phyloP scores from a whole-genome alignment of 2,113 vertebrate species.

The Ploceus nigricollis region DNA sequence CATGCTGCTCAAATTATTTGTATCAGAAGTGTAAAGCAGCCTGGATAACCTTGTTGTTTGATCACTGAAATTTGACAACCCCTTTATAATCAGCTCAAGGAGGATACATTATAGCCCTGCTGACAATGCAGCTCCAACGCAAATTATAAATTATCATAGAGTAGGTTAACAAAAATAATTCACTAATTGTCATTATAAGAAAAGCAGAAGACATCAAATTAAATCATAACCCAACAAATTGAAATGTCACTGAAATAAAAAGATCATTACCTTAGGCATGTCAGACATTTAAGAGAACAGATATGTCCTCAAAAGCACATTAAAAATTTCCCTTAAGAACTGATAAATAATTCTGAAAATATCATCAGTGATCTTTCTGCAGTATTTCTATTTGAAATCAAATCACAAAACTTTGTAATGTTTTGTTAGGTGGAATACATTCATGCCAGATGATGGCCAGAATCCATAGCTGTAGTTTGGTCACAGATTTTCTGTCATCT shows the following conservation, averaged over 20 bases:
- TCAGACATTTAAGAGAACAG: background rate
- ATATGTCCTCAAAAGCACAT: background rate
- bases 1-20: background rate
- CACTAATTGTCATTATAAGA: background rate
- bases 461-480: background rate
- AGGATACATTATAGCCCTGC: background rate
- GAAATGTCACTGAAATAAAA: background rate
- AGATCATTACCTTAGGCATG: background rate
- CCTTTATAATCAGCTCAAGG: background rate
- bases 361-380: background rate
- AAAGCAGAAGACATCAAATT: background rate
- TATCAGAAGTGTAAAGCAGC: background rate
- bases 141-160: background rate
- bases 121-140: background rate
- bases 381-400: background rate
- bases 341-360: background rate
- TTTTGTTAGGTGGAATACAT: background rate
- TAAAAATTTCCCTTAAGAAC: background rate
- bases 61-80: background rate
- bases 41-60: background rate
- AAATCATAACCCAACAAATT: background rate
- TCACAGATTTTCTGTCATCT: background rate
- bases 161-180: background rate
- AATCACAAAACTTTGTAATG: background rate
- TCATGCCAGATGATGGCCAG: background rate